phyloP scores from a whole-genome alignment of 2,797 vertebrate genomes.

The Rhodeus uyekii region DNA sequence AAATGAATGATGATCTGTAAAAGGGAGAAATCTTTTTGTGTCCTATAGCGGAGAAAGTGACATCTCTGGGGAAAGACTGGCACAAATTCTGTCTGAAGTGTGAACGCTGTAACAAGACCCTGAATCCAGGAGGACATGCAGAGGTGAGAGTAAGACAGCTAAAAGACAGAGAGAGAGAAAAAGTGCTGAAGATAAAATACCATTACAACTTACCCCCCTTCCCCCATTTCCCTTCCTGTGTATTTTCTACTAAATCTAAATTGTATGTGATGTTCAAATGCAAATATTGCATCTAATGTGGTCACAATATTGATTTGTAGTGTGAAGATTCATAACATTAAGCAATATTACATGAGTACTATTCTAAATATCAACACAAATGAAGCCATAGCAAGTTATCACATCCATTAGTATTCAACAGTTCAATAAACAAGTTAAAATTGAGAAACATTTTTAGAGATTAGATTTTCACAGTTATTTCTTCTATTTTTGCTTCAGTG shows the following conservation, averaged over 20 bases:
- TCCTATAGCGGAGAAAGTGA: constrained; percentile 75
- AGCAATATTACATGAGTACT: background rate
- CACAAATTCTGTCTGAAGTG: constrained; percentile 81
- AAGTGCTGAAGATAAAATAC: background rate
- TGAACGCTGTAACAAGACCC: constrained; percentile 76
- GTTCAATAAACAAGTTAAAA: no score
- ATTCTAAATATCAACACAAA: background rate
- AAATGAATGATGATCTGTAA: background rate
- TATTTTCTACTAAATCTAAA: no score
- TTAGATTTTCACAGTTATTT: no score
- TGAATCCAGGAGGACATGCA: constrained; percentile 76
- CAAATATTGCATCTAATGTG: background rate
- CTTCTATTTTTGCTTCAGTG: no score
- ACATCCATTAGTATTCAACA: no score
- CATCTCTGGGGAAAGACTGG: constrained; percentile 78
- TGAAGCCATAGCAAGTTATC: no score
- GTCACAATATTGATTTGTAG: no score
- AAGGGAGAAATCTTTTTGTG: constrained; percentile 5
- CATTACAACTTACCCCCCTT: background rate
- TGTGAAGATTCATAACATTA: background rate
- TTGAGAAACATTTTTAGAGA: no score
- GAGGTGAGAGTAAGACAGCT: constrained; percentile 65
- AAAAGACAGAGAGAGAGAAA: background rate
- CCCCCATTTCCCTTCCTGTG: no score
- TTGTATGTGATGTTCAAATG: no score